Base-by-base conservation (phyloP, 1,140 invertebrate species). In the Pantala flavescens region DNA sequence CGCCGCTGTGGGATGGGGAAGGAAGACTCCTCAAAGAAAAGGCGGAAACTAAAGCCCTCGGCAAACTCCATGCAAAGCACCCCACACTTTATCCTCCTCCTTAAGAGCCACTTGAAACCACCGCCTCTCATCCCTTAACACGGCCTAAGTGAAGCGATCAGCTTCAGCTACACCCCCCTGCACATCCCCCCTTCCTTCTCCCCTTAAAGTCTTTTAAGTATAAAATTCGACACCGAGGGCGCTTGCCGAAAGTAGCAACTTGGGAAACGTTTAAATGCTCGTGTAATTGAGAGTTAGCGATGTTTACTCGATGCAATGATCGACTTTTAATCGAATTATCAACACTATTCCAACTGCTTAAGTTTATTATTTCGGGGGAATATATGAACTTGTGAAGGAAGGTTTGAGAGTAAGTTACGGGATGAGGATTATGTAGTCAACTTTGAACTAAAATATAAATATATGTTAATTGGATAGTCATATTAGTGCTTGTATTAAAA, bases 11-110 rank as follows among this genome's bases (percentile, higher is more conserved):
- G 49, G 49, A 21, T 63, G 49, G 49, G 49, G 49, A 63, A 3
- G 49, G 49, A 63, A 63, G 49, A 63, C 49, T 63, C 49, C 49
- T 16, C 14, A 63, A 63, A 63, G 49, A 63, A 63, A 63, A 63
- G 49, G 49, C 14, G 12, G 49, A 63, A 63, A 63, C 49, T 63
- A 63, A 63, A 63, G 49, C 49, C n/a, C 3, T 63, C n/a, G 12
- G 49, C 16, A 63, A 63, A 63, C 49, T 63, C n/a, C 49, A 19
- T 21, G 49, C 49, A 63, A 16, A 19, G 16, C 49, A 63, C 49
- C 49, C 49, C 49, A n/a, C 12, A 21, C 49, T 21, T 63, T 63
- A 19, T 63, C 49, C 28, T 36, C 49, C 49, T 63, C n/a, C 49
- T 63, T 21, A 7, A 21, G n/a, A 19, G 5, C 49, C 49, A 21